Base-by-base conservation (phyloP, 2,797 vertebrate genomes). In the Pyrocephalus nanus region DNA sequence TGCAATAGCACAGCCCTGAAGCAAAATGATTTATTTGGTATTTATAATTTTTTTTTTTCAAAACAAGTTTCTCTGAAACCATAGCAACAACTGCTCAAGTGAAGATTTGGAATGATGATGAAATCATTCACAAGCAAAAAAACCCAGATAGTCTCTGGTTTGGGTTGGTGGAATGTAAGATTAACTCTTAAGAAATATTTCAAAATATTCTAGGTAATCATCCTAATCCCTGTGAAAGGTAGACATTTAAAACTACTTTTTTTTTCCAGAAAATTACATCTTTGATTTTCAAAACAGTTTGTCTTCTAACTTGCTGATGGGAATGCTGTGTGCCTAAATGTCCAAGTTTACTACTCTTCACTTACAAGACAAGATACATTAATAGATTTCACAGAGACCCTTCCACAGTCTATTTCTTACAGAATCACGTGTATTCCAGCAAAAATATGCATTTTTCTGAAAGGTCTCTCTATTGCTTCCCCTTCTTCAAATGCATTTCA, bases 11-110 rank as follows among this genome's bases (percentile, higher is more conserved):
- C 48, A 78, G 45, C 62, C 53, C 86, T 58, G 90, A 92, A 95
- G 80, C 29, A 70, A 74, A 96, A 81, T 8, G 1, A 66, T 90
- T 97, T 95, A 88, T 75, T 97, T 92, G 73, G 27, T 87, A 65
- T 93, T 91, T 90, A 88, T 32, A 88, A 75, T 64, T 48, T 30
- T 38, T 32, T 43, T 77, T 87, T 90, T 93, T 6, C 50, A 55
- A 97, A 96, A 90, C 53, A 95, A 88, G 43, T 92, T 96, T 80
- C 50, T 42, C 17, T 73, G 96, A 93, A 97, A 86, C 91, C 92
- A 93, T 82, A 88, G 92, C 82, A 96, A 96, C 93, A 67, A 61
- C 9, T 1, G 47, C 85, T 86, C 77, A 72, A 96, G 48, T 79
- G 90, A 90, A 96, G 65, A 87, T 95, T 91, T 87, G 86, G 78